Evolutionary conservation across 2,888 invertebrate genomes (phyloP), one percentile per base, ranked within the genome.

Genomic region (Dryobotodes eremita): DNA sequence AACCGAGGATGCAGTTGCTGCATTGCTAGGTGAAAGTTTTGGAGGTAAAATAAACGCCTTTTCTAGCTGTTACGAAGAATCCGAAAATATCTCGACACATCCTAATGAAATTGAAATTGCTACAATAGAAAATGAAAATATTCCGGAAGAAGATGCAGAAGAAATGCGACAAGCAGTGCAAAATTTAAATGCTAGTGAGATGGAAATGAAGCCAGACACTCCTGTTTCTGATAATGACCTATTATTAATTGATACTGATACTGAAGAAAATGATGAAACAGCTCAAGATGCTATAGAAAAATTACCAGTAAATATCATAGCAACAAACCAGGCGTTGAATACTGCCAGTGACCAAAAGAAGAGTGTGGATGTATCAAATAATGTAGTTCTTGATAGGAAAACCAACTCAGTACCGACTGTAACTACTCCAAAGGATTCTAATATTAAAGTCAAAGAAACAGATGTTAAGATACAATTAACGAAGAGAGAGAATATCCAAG

Each of bases 1-100:
- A 95, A 99, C 99, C 0, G 99, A 98, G 94, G 99, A 99, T 93
- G 99, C 99, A 0, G 99, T 99, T 0, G 99, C 99, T 15, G 99
- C 99, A 1, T 95, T 99, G 50, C 95, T 99, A 75, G 98, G 98
- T 48, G 99, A 99, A 94, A 98, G 98, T 87, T 98, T 99, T 91
- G 98, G 98, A 2, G 98, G 97, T 26, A 97, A 96, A 90, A 94
- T 93, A 71, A 96, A 97, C 77, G 92, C 95, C 20, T 98, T 98
- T 93, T 95, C 96, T 62, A 97, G 96, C 89, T 97, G 97, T 88
- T 97, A 97, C 85, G 97, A 97, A 90, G 97, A 97, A 90, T 93
- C 95, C 71, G 95, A 96, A 95, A 94, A 85, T 92, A 95, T 92
- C 93, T 92, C 94, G 74, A 93, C 91, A 4, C 91, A 90, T 85